Evolutionary conservation across 2,113 vertebrate species (phyloP).

Genomic region (Manacus vitellinus): DNA sequence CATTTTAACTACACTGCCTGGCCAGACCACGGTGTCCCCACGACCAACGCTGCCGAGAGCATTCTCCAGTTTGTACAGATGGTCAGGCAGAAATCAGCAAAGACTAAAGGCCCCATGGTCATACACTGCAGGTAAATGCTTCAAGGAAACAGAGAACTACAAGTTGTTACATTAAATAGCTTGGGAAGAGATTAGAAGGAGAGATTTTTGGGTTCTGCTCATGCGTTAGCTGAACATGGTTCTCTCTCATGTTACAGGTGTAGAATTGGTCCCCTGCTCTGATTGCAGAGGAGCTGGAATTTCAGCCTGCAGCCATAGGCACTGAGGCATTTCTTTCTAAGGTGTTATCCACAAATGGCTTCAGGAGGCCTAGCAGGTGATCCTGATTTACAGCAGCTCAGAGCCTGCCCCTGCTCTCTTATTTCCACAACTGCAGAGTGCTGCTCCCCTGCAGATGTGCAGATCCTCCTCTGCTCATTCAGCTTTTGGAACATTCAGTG

Average conservation of each 20-base stretch:
- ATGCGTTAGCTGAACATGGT: neutral
- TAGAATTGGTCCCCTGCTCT: neutral
- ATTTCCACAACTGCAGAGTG: neutral
- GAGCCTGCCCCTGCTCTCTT: neutral
- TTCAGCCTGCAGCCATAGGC: neutral
- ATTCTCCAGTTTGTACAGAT: slow-evolving; percentile 94
- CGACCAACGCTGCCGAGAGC: slow-evolving; percentile 89
- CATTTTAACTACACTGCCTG: slow-evolving; percentile 97
- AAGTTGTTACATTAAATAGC: neutral
- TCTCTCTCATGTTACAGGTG: neutral
- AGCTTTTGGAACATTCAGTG: neutral
- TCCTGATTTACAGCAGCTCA: neutral
- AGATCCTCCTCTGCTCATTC: neutral
- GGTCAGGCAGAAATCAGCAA: slow-evolving; percentile 88
- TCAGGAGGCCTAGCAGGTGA: neutral
- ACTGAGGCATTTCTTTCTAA: neutral
- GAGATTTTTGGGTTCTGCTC: neutral
- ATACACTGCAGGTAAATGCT: slow-evolving; percentile 92
- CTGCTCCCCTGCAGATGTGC: neutral
- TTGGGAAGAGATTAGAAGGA: neutral
- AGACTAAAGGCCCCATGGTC: slow-evolving; percentile 85
- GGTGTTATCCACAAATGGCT: neutral
- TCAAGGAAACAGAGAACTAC: neutral
- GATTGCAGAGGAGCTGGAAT: neutral
- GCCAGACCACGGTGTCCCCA: slow-evolving; percentile 96